Evolutionary conservation across 1,140 invertebrate genomes (phyloP), one percentile per base, ranked within the genome.

Genomic region (Ceratina australensis): DNA sequence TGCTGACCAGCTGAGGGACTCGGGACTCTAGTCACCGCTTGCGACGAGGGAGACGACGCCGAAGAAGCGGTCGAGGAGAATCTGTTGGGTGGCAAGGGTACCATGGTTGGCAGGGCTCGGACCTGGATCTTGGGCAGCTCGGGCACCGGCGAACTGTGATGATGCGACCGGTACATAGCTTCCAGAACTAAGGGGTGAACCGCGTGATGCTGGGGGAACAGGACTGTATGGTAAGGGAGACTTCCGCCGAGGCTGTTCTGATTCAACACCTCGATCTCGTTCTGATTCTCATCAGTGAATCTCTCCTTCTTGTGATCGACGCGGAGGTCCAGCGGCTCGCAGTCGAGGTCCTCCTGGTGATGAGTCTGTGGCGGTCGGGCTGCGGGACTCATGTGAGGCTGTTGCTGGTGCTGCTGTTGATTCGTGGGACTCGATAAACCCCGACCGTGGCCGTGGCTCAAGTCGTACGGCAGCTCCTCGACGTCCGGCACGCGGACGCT

Each of bases 261-360:
- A 66, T 93, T 92, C 16, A 91, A 84, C 13, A 90, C 87, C 64
- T 92, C 91, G 61, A 92, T 85, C 71, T 92, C 90, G 81, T 92
- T 90, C 83, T 92, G 89, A 89, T 97, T 97, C 89, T 97, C 96
- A 90, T 97, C 96, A 85, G 96, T 94, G 8, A 95, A 84, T 16
- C 94, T 91, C 73, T 91, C 88, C 87, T 96, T 96, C 87, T 97
- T 97, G 88, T 95, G 95, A 59, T 96, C 96, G 59, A 97, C 94
- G 78, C 96, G 94, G 13, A 98, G 93, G 89, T 98, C 97, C 60
- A 98, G 91, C 3, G 97, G 97, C 87, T 94, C 94, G 66, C 88
- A 90, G 49, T 94, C 92, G 54, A 86, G 73, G 0, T 91, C 90
- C 5, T 86, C 78, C 26, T 90, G 87, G 0, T 87, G 83, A 7